Evolutionary conservation across 2,888 invertebrate species (phyloP), one percentile per base, ranked within the genome.

Genomic region (Argynnis bischoffii): DNA sequence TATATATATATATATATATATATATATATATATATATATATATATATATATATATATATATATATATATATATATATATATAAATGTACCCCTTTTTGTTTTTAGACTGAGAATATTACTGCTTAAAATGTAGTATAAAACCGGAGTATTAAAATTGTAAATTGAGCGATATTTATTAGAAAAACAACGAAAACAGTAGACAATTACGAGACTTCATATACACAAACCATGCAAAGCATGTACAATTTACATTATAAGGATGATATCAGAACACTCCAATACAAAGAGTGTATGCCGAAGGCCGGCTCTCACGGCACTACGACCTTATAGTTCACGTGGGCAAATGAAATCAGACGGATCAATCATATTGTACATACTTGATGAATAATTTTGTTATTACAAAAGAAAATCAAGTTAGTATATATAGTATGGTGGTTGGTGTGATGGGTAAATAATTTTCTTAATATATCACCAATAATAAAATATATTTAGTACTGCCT

Each of bases 291-390:
- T 31, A 13, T 13, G 31, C 16, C 46, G 68, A 72, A 75, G 75
- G 75, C 69, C 74, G 69, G 55, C 73, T 80, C 81, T 78, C 79
- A 79, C 80, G 80, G 74, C 77, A 78, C 75, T 74, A 69, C 81
- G 82, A 80, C 81, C 81, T 75, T 71, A 69, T 71, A 64, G 81
- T 77, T 80, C 81, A 78, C 76, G 76, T 78, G 78, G 76, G 78
- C 81, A 79, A 81, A 81, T 80, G 79, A 79, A 81, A 81, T 82
- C 81, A 78, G 78, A 77, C 76, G 80, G 78, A 82, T 83, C 83
- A 81, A 82, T 83, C 82, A 81, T 61, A 64, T 41, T 41, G 35
- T 41, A 69, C 65, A 67, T 69, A 64, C 18, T 48, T 54, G 60
- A 35, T 59, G 35, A 50, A 61, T 61, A 51, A 51, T 51, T 41